A percentile compares a stretch with the other conserved stretches of the same genome.
These are phyloP conservation scores for Dynastes tityus DNA, from an alignment of 2,888 invertebrate species.

Conservation along the genomic window DNA sequence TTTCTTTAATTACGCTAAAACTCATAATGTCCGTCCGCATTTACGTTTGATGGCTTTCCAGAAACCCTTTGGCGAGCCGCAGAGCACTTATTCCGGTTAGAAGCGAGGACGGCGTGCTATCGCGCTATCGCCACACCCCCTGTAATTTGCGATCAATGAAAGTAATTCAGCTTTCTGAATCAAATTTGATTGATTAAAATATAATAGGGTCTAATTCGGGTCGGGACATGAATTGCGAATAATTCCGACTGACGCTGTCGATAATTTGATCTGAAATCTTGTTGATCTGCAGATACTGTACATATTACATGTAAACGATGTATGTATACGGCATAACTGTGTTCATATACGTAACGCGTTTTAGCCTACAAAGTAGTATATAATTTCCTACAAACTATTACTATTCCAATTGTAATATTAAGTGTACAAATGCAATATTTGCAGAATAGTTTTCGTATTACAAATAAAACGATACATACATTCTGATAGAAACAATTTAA, in stretches of 20 bases:
- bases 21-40: conserved; percentile 7
- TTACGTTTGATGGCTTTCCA: conserved; percentile 10
- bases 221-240: conserved; percentile 47
- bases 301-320: too few relatives aligned
- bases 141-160: conserved; percentile 44
- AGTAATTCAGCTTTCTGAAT: conserved; percentile 33
- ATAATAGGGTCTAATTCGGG: conserved; percentile 46
- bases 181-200: conserved; percentile 49
- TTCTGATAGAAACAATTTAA: too few relatives aligned
- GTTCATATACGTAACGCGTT: too few relatives aligned
- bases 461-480: too few relatives aligned
- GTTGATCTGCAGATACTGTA: conserved; percentile 20
- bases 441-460: too few relatives aligned
- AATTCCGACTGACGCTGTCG: conserved; percentile 47
- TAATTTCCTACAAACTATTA: too few relatives aligned
- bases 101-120: not conserved
- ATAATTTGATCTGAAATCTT: conserved; percentile 48
- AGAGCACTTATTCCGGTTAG: conserved; percentile 22
- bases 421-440: too few relatives aligned
- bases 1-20: conserved; percentile 15
- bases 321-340: too few relatives aligned
- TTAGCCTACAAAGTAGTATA: too few relatives aligned
- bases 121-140: not conserved
- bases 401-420: too few relatives aligned
- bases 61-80: conserved; percentile 10